Conservation (phyloP, 2,888 invertebrate species). For the Polyploca ridens region DNA sequence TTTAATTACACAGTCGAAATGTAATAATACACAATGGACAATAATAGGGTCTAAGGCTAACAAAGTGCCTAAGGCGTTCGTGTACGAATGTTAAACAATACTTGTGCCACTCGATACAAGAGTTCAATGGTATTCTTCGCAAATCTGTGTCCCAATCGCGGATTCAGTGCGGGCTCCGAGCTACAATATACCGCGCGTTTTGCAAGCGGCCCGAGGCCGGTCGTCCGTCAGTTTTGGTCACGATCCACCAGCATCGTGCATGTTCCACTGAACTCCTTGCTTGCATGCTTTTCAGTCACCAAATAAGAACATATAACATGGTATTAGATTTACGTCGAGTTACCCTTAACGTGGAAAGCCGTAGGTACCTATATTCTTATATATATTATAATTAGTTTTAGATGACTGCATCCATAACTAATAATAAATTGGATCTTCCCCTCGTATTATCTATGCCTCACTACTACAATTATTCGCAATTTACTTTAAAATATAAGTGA, state of each 20-base stretch:
- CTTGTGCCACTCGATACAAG: conserved; percentile 39
- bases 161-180: conserved; percentile 67
- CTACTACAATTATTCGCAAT: too few species aligned
- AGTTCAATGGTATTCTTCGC: conserved; percentile 65
- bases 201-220: conserved; percentile 73
- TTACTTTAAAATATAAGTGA: too few species aligned
- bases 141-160: conserved; percentile 71
- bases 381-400: too few species aligned
- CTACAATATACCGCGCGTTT: conserved; percentile 70
- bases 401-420: too few species aligned
- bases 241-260: conserved; percentile 63
- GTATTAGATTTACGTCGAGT: too few species aligned
- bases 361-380: too few species aligned
- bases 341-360: too few species aligned
- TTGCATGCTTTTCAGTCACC: conserved; percentile 46
- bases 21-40: conserved; percentile 33
- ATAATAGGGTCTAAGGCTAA: conserved; percentile 36
- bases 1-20: conserved; percentile 8
- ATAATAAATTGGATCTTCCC: too few species aligned
- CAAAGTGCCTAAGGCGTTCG: conserved; percentile 39
- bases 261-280: conserved; percentile 39
- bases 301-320: background rate
- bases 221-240: conserved; percentile 67
- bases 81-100: conserved; percentile 47
- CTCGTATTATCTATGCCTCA: too few species aligned